Conservation (phyloP, 2,113 vertebrate genomes). For the Terrapene triunguis region DNA sequence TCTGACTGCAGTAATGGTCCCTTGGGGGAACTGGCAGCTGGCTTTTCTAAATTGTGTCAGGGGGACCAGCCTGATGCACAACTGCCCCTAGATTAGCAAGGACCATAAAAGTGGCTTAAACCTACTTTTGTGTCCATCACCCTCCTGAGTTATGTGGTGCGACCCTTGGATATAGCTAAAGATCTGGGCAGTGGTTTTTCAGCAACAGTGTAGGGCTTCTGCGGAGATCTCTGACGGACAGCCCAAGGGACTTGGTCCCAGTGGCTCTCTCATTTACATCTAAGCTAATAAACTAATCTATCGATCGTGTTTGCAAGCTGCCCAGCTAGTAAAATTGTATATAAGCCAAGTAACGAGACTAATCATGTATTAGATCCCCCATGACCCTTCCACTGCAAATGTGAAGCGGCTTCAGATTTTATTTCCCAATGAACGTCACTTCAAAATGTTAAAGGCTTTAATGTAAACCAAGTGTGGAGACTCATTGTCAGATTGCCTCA, state of each 20-base stretch:
- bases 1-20: background rate
- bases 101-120: background rate
- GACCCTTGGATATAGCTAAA: background rate
- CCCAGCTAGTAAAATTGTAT: background rate
- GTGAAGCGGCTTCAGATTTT: background rate
- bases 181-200: background rate
- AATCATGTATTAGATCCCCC: background rate
- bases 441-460: background rate
- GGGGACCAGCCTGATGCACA: background rate
- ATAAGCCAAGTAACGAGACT: background rate
- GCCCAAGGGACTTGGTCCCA: background rate
- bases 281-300: background rate
- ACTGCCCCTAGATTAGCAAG: background rate
- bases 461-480: background rate
- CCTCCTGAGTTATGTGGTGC: background rate
- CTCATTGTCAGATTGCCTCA: background rate
- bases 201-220: background rate
- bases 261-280: background rate
- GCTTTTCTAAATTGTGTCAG: background rate
- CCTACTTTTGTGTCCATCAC: background rate
- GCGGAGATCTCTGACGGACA: rapidly evolving
- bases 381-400: background rate
- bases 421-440: background rate
- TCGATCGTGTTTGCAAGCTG: slow-evolving; percentile 32
- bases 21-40: background rate